A percentile compares a stretch with the other conserved stretches of the same genome.
Conservation (phyloP, 2,113 vertebrate genomes). For the Pitta sordida region DNA sequence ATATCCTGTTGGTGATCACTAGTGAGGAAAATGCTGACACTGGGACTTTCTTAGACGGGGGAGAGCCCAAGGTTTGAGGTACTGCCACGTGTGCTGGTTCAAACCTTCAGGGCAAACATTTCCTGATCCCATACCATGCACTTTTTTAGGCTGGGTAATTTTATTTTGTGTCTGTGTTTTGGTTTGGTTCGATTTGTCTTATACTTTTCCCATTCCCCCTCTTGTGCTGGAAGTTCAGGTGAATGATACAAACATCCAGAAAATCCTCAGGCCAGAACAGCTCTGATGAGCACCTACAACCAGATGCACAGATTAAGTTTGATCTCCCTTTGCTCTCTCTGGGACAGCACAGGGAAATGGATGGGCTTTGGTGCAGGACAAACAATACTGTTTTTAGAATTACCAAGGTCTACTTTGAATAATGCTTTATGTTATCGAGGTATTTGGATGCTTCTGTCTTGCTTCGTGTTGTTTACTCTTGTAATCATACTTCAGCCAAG, state of each 20-base stretch:
- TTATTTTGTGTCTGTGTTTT: background rate
- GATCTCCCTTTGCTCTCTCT: background rate
- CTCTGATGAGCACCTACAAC: background rate
- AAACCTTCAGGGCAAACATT: background rate
- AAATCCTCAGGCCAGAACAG: background rate
- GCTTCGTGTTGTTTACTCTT: background rate
- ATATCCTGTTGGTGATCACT: conserved; percentile 31
- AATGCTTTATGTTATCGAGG: background rate
- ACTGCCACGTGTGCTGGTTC: background rate
- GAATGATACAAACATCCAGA: background rate
- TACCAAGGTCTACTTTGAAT: background rate
- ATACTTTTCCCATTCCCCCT: background rate
- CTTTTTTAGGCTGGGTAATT: background rate
- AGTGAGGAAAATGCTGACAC: background rate
- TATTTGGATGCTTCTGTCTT: background rate
- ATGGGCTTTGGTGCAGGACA: background rate
- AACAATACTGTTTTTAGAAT: background rate
- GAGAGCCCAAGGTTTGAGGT: background rate
- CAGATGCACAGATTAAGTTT: background rate
- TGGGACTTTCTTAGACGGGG: background rate
- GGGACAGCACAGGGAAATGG: background rate
- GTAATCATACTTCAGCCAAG: background rate
- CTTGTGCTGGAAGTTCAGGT: background rate
- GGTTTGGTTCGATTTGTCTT: background rate
- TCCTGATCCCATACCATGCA: background rate